These are phyloP conservation scores for Popillia japonica DNA, from an alignment of 1,140 invertebrate species.

Conservation along the genomic window DNA sequence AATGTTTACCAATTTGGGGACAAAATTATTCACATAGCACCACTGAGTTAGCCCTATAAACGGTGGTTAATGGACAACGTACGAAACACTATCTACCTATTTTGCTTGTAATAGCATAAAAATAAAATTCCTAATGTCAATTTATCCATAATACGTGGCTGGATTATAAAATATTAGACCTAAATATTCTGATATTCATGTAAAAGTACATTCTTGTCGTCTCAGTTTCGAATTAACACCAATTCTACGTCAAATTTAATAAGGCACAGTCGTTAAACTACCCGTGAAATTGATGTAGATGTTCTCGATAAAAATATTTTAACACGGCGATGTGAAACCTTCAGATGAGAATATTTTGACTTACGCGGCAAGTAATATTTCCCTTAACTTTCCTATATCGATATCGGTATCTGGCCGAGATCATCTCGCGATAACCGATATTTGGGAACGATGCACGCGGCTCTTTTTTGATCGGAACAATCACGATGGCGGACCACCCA, in stretches of 20 bases:
- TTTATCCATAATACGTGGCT: no score
- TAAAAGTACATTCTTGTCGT: neutral
- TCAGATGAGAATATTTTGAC: neutral
- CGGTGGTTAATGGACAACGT: no score
- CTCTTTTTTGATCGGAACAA: conserved; percentile 5
- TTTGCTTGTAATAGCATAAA: no score
- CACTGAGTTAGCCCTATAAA: no score
- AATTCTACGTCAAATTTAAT: neutral
- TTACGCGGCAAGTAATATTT: neutral
- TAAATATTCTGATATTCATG: no score
- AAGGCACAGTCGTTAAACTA: neutral
- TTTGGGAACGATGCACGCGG: neutral
- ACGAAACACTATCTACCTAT: no score
- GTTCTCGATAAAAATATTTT: conserved; percentile 5
- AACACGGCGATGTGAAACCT: neutral
- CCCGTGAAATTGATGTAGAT: neutral
- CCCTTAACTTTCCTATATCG: neutral
- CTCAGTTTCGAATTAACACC: neutral
- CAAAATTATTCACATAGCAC: no score
- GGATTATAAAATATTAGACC: no score
- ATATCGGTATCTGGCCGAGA: neutral
- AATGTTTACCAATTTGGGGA: no score
- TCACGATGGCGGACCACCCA: conserved; percentile 10
- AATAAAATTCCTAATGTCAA: no score
- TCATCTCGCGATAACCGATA: neutral